A percentile compares a stretch with the other conserved stretches of the same genome.
Evolutionary conservation across 2,113 vertebrate genomes (phyloP).

Genomic region (Lophochroa leadbeateri): DNA sequence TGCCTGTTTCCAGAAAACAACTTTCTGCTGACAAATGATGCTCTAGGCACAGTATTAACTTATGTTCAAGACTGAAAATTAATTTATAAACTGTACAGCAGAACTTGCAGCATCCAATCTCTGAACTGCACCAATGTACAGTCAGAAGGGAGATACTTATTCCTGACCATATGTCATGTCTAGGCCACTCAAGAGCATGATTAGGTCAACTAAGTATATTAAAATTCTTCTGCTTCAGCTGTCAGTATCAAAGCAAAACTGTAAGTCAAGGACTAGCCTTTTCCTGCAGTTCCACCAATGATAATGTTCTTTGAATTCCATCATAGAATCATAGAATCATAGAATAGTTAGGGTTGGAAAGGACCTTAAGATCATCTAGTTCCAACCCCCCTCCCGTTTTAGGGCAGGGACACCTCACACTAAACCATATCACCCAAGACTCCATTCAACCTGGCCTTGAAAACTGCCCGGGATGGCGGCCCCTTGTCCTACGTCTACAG

Average conservation of each 20-base stretch:
- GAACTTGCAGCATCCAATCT: not conserved
- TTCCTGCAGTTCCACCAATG: not conserved
- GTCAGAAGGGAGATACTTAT: not conserved
- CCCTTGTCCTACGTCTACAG: no score
- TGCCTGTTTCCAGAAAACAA: not conserved
- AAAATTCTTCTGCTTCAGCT: not conserved
- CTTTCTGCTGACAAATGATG: not conserved
- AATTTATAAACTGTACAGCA: not conserved
- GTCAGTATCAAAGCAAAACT: not conserved
- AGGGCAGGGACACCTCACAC: no score
- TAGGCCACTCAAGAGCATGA: not conserved
- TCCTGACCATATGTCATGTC: not conserved
- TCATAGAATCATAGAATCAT: not conserved
- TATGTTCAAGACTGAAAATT: not conserved
- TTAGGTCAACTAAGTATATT: not conserved
- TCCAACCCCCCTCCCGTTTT: no score
- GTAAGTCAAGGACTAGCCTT: not conserved
- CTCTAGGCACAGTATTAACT: not conserved
- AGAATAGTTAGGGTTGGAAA: no score
- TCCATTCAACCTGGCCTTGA: no score
- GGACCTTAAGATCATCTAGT: no score
- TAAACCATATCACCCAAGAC: no score
- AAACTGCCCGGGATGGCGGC: no score
- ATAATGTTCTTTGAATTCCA: not conserved
- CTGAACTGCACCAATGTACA: not conserved